Evolutionary conservation across 2,797 vertebrate species (phyloP).

Genomic region (Rachycentron canadum): DNA sequence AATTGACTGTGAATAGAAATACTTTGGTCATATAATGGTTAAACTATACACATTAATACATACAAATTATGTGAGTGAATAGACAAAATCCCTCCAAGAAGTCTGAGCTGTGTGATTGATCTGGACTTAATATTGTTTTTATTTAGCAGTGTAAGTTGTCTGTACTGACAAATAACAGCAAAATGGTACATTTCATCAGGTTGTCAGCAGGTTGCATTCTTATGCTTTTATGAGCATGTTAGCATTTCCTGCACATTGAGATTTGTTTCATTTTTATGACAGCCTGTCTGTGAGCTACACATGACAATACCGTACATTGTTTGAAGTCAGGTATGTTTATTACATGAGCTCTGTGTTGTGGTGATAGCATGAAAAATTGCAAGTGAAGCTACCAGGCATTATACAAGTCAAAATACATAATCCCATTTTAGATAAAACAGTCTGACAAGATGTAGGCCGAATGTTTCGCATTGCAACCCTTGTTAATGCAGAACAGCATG

Average conservation of each 20-base stretch:
- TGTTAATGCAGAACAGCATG: background rate
- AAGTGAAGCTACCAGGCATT: background rate
- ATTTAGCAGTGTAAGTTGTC: background rate
- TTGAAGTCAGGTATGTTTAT: background rate
- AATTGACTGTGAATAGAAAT: background rate
- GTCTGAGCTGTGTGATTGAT: background rate
- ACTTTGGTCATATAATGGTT: background rate
- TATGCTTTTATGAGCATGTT: background rate
- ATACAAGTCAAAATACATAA: background rate
- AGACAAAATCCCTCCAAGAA: background rate
- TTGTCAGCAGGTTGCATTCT: background rate
- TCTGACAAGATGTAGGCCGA: background rate
- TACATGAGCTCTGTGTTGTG: background rate
- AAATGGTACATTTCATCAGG: conserved; percentile 1
- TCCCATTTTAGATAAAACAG: background rate
- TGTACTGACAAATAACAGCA: background rate
- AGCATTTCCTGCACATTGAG: background rate
- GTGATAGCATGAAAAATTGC: background rate
- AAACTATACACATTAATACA: background rate
- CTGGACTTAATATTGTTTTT: background rate
- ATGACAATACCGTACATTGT: background rate
- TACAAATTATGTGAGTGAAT: background rate
- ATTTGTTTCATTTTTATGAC: background rate
- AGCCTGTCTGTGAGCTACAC: background rate
- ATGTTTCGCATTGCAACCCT: background rate